phyloP scores from a whole-genome alignment of 2,888 invertebrate species.

The Zaprionus lineosus region DNA sequence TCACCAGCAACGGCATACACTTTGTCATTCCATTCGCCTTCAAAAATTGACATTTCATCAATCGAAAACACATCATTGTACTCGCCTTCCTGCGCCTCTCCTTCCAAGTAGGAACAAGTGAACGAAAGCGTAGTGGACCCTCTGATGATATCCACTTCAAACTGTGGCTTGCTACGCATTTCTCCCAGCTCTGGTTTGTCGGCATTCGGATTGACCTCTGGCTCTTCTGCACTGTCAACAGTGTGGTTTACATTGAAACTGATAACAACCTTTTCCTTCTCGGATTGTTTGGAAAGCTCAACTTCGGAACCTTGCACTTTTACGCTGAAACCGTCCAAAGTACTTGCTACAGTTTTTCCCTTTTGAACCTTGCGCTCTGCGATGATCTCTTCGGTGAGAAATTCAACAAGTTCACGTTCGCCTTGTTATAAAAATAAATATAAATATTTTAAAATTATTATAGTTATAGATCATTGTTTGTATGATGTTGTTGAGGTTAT shows the following conservation, averaged over 20 bases:
- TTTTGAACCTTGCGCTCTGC: constrained; percentile 94
- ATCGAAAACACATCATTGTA: constrained; percentile 95
- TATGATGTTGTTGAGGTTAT: constrained; percentile 78
- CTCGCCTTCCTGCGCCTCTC: constrained; percentile 87
- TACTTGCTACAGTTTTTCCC: constrained; percentile 88
- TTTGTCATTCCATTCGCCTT: constrained; percentile 94
- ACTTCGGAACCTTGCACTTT: constrained; percentile 92
- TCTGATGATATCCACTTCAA: constrained; percentile 92
- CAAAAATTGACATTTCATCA: constrained; percentile 94
- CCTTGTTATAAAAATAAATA: constrained; percentile 84
- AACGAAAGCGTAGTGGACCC: constrained; percentile 91
- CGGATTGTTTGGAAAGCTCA: constrained; percentile 88
- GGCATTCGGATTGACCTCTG: constrained; percentile 85
- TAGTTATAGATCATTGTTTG: too few relatives aligned
- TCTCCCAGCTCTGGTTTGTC: constrained; percentile 91
- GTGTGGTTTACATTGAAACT: constrained; percentile 97
- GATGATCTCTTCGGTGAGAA: constrained; percentile 95
- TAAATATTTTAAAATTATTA: constrained; percentile 17
- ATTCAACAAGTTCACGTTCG: constrained; percentile 93
- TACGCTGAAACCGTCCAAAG: constrained; percentile 92
- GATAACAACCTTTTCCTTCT: constrained; percentile 89
- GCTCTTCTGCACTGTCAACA: constrained; percentile 91
- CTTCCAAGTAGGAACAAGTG: constrained; percentile 91
- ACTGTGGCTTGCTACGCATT: constrained; percentile 95
- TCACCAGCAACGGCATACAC: constrained; percentile 96